Conservation (phyloP, 2,113 vertebrate species). For the Syngnathus floridae region DNA sequence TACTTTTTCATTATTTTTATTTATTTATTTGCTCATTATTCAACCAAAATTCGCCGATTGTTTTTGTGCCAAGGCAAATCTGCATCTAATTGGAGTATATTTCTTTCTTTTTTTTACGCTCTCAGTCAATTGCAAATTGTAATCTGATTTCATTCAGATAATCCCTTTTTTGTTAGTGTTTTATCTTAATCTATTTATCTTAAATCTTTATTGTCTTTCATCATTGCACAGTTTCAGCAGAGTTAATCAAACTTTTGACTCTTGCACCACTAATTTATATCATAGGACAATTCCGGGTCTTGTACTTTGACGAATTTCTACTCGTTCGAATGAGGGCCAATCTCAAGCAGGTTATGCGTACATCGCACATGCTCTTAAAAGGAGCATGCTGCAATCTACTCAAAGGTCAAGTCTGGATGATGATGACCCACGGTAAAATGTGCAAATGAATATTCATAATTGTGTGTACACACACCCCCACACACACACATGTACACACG, state of each 20-base stretch:
- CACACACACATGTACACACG: background rate
- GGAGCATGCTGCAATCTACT: constrained; percentile 26
- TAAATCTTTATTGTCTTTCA: background rate
- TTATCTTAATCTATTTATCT: background rate
- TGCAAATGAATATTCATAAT: constrained; percentile 55
- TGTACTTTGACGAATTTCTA: no score
- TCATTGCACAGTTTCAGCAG: background rate
- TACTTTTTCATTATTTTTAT: no score
- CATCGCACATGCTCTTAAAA: constrained; percentile 10
- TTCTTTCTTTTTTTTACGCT: no score
- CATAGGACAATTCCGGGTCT: no score
- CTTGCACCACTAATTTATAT: background rate
- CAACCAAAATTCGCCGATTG: no score
- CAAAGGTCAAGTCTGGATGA: constrained; percentile 16
- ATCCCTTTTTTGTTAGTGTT: background rate
- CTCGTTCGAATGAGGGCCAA: no score
- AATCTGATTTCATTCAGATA: background rate
- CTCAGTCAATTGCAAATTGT: background rate
- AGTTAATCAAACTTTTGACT: background rate
- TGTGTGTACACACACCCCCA: no score
- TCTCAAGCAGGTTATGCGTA: no score
- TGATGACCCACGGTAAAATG: constrained; percentile 32
- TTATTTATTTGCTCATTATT: no score
- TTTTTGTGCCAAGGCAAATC: no score
- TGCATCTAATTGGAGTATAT: no score